Base-by-base conservation (phyloP, 2,888 invertebrate species). In the Lathronympha strigana region DNA sequence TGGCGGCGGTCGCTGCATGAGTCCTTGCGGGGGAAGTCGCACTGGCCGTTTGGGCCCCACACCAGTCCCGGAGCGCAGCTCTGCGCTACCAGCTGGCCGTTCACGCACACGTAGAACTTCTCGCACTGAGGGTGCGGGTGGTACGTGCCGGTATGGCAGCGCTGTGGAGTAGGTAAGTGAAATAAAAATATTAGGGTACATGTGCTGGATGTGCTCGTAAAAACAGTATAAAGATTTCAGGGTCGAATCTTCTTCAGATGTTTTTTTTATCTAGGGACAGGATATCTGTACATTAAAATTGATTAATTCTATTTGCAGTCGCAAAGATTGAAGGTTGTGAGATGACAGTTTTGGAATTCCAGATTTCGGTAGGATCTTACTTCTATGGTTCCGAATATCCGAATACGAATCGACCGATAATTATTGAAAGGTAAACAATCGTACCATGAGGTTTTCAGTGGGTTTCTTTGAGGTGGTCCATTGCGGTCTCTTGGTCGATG, bases 101-200 rank as follows among this genome's bases (percentile, higher is more conserved):
- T 96, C 9, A 96, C 95, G 79, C 97, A 97, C 19, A 97, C 94
- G 75, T 95, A 95, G 83, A 96, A 97, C 74, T 93, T 94, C 61
- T 94, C 94, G 76, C 97, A 97, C 55, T 94, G 93, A 0, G 94
- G 93, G 75, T 95, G 95, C 0, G 95, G 90, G 76, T 96, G 96
- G 81, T 96, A 97, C 8, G 95, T 93, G 0, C 96, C 97, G 36
- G 94, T 93, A n/a, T 87, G 86, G 78, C 97, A 97, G 3, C 79
- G 80, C 92, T 92, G 71, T n/a, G 4, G 2, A 60, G 8, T 13
- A 47, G 19, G 19, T 21, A 13, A 11, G 21, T 4, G 13, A 19
- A 9, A 43, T 3, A 19, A 19, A 9, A 43, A n/a, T n/a, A n/a
- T n/a, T n/a, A n/a, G n/a, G n/a, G n/a, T n/a, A n/a, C n/a, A n/a